Conservation (phyloP, 2,888 invertebrate species). For the Andrena dorsata region DNA sequence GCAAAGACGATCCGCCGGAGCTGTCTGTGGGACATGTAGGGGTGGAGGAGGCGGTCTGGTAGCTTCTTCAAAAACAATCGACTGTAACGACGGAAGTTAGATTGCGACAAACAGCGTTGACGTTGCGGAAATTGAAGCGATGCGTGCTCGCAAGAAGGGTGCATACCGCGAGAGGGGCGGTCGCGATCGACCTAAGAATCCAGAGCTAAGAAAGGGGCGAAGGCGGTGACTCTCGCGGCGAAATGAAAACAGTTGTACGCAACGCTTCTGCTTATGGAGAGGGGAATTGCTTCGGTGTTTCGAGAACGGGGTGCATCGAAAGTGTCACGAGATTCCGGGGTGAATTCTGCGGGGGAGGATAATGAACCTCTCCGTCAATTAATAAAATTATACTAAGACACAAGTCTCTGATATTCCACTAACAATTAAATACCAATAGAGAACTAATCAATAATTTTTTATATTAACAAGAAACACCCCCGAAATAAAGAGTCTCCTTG, state of each 20-base stretch:
- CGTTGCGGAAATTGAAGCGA: slow-evolving; percentile 66
- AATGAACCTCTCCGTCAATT: no score
- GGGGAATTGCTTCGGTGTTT: not conserved
- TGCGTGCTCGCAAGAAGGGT: slow-evolving; percentile 46
- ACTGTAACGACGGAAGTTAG: slow-evolving; percentile 60
- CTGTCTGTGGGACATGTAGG: not conserved
- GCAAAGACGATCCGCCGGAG: slow-evolving; percentile 18
- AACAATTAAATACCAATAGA: no score
- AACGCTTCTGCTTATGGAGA: not conserved
- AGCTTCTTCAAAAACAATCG: slow-evolving; percentile 61
- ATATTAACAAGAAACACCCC: no score
- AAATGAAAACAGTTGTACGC: slow-evolving; percentile 19
- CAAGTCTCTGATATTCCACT: no score
- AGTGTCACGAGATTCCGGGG: no score
- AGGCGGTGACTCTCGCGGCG: slow-evolving; percentile 3
- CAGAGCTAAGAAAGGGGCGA: slow-evolving; percentile 19
- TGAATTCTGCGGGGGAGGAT: no score
- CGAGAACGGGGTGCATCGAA: no score
- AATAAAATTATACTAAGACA: no score
- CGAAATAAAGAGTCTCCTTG: no score
- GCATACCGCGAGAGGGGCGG: slow-evolving; percentile 17
- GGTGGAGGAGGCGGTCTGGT: not conserved
- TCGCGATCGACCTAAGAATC: slow-evolving; percentile 45
- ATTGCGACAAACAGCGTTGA: slow-evolving; percentile 60
- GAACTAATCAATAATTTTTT: not conserved